Percentiles rank a stretch among this genome's conserved stretches.
These are phyloP conservation scores for Poliocrania exsul DNA, from an alignment of 2,797 vertebrate species.

Conservation along the genomic window DNA sequence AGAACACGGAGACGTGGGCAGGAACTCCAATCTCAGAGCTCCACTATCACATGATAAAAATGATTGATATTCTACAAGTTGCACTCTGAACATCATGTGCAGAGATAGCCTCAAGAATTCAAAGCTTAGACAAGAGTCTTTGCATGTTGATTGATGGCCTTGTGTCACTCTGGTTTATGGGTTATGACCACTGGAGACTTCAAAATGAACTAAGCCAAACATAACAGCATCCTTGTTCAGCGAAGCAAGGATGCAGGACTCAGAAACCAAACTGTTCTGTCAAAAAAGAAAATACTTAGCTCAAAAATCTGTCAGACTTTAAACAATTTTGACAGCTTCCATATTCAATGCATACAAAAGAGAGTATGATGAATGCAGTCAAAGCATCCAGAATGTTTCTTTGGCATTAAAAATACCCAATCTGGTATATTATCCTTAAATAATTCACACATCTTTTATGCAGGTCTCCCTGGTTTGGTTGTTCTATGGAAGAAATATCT, in stretches of 20 bases:
- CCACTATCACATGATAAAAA: neutral
- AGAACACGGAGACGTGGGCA: neutral
- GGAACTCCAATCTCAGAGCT: neutral
- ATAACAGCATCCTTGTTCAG: conserved; percentile 69
- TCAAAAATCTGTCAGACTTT: conserved; percentile 82
- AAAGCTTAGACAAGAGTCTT: conserved; percentile 29
- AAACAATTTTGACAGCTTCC: conserved; percentile 78
- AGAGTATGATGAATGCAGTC: conserved; percentile 63
- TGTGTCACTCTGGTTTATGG: conserved; percentile 79
- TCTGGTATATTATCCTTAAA: conserved; percentile 31
- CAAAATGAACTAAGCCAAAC: conserved; percentile 79
- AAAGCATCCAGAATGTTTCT: conserved; percentile 4
- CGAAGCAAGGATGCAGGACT: conserved; percentile 74
- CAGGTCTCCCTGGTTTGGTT: neutral
- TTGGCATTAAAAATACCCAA: conserved; percentile 24
- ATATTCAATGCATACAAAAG: conserved; percentile 79
- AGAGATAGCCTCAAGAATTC: conserved; percentile 6
- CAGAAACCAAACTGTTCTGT: conserved; percentile 74
- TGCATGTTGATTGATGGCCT: conserved; percentile 80
- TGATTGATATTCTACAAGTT: conserved; percentile 30
- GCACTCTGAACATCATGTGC: conserved; percentile 66
- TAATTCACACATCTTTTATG: neutral
- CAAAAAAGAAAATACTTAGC: conserved; percentile 81
- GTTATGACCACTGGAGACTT: conserved; percentile 77
- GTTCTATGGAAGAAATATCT: neutral